These are phyloP conservation scores for Ramphastos sulfuratus DNA, from an alignment of 2,113 vertebrate species.

Conservation along the genomic window DNA sequence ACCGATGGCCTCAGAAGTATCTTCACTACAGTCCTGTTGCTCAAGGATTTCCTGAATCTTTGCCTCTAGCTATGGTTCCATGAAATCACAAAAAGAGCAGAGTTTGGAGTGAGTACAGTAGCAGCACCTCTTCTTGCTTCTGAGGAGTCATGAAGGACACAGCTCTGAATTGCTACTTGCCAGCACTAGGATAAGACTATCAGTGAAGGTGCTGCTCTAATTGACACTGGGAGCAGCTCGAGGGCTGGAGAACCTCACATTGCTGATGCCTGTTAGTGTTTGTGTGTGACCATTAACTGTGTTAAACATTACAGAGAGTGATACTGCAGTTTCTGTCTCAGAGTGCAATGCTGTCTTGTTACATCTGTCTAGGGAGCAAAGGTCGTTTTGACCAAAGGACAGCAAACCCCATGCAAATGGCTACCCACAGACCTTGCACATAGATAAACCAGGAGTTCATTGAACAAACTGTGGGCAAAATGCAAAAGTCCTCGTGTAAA, in stretches of 20 bases:
- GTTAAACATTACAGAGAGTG: not conserved
- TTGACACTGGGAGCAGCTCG: not conserved
- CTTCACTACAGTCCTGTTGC: not conserved
- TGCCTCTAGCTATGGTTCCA: not conserved
- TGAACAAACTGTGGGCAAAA: not conserved
- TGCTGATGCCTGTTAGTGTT: not conserved
- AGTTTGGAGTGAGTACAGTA: not conserved
- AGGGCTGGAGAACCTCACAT: not conserved
- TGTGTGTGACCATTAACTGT: not conserved
- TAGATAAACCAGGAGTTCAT: not conserved
- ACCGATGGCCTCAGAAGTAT: not conserved
- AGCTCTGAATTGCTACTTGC: not conserved
- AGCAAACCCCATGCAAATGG: not conserved
- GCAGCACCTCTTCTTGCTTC: too few relatives aligned
- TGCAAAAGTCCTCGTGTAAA: not conserved
- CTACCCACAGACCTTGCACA: accelerated
- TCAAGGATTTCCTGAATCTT: not conserved
- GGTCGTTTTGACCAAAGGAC: not conserved
- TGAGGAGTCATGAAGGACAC: too few relatives aligned
- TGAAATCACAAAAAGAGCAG: not conserved
- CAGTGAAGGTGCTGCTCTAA: not conserved
- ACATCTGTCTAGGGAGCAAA: not conserved
- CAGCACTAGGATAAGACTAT: not conserved
- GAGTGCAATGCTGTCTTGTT: not conserved
- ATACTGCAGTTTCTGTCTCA: not conserved